Base-by-base conservation (phyloP, 2,113 vertebrate genomes). In the Pelecanoides urinatrix region DNA sequence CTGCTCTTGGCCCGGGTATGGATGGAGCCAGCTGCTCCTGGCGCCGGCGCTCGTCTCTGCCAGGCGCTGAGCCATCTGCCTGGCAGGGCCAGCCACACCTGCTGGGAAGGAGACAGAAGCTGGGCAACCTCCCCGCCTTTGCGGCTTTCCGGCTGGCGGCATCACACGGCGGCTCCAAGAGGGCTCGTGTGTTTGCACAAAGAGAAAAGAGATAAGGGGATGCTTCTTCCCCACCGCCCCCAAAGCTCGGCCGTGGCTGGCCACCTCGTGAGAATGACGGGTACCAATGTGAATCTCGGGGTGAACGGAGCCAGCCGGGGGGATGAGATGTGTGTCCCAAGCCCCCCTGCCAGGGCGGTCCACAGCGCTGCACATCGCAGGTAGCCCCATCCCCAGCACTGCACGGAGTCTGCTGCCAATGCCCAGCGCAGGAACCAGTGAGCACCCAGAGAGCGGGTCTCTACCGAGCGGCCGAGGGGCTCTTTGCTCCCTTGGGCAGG, bases 121-220 rank as follows among this genome's bases (percentile, higher is more conserved):
- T 93, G 96, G 96, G 94, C 88, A 96, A 80, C 92, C 95, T 94
- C 88, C 92, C 94, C 29, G 83, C 92, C 95, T 95, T 77, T 90
- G 92, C 80, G 36, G 94, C 94, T 86, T 78, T 44, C 80, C 76
- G 95, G 97, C 96, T 97, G 97, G 95, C 92, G 86, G 97, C 96
- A 96, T 86, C 94, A 58, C 93, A 62, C 86, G 66, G 97, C 77
- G 89, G 98, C 82, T 98, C 94, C 85, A 89, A 93, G 97, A 97
- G 98, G 96, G 96, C 93, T 97, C 93, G 93, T 98, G 98, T 97
- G 98, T 98, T 98, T 98, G 98, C 91, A 94, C 84, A 94, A 92
- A 95, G 85, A 75, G 78, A 74, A 7, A 1, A 61, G 83, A 87
- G 88, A 81, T 72, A 84, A 84, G 73, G 61, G 44, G 80, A 47